Percentiles rank a stretch among this genome's conserved stretches.
Evolutionary conservation across 2,113 vertebrate genomes (phyloP).

Genomic region (Dicerorhinus sumatrensis): DNA sequence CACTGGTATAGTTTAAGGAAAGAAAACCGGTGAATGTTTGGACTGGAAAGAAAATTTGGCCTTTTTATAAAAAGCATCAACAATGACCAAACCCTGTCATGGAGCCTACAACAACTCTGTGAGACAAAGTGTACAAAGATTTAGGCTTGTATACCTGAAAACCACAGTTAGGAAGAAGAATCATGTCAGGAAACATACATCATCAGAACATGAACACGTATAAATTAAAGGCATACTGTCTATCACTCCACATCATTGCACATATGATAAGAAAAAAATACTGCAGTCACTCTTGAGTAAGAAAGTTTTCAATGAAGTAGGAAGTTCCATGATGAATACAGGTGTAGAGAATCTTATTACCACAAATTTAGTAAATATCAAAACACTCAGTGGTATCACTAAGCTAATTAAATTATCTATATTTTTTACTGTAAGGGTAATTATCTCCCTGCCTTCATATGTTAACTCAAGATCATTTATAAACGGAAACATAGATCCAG

Average conservation of each 20-base stretch:
- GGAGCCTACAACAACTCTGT: slow-evolving; percentile 37
- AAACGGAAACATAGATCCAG: slow-evolving; percentile 83
- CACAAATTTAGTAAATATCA: slow-evolving; percentile 49
- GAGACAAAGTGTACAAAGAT: slow-evolving; percentile 41
- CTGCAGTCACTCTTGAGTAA: slow-evolving; percentile 44
- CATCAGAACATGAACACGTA: neutral
- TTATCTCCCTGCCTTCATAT: slow-evolving; percentile 60
- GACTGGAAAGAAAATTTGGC: slow-evolving; percentile 48
- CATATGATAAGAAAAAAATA: slow-evolving; percentile 65
- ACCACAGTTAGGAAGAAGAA: slow-evolving; percentile 12
- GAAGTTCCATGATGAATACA: neutral
- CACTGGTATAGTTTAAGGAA: slow-evolving; percentile 43
- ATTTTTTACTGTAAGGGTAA: neutral
- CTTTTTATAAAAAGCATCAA: neutral
- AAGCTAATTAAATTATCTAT: neutral
- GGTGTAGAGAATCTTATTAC: neutral
- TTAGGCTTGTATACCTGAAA: slow-evolving; percentile 23
- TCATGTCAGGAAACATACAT: neutral
- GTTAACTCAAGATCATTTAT: slow-evolving; percentile 75
- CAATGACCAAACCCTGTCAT: slow-evolving; percentile 50
- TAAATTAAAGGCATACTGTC: slow-evolving; percentile 56
- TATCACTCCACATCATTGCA: slow-evolving; percentile 69
- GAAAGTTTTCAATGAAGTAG: slow-evolving; percentile 50
- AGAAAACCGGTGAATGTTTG: slow-evolving; percentile 12
- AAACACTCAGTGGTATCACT: neutral